These are phyloP conservation scores for Drosophila parabipectinata DNA, from an alignment of 1,140 invertebrate species.

Conservation along the genomic window DNA sequence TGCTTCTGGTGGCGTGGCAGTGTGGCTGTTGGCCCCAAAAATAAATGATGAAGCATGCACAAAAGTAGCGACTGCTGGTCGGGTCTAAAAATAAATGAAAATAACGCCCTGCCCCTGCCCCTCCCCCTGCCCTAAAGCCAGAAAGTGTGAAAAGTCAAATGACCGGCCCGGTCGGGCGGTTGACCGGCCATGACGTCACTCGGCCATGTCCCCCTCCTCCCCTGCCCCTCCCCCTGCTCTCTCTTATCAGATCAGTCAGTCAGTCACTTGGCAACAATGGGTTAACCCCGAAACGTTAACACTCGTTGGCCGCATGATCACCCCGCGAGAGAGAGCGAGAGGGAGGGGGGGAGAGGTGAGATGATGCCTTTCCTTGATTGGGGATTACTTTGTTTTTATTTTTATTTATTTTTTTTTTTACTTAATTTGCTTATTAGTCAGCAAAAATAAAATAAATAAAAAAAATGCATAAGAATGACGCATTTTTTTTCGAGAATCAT, in stretches of 20 bases:
- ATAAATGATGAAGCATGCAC: conserved; percentile 71
- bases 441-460: background rate
- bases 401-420: background rate
- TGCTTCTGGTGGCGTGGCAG: conserved; percentile 23
- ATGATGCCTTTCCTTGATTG: conserved; percentile 2
- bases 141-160: conserved; percentile 28
- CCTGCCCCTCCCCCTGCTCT: no score
- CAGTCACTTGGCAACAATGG: conserved; percentile 42
- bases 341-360: no score
- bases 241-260: background rate
- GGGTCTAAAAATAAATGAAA: conserved; percentile 59
- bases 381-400: conserved; percentile 19
- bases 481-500: conserved; percentile 27
- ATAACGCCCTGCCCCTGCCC: background rate
- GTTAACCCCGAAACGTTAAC: conserved; percentile 22
- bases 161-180: background rate
- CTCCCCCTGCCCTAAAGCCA: conserved; percentile 11
- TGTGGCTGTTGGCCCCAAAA: conserved; percentile 51
- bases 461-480: conserved; percentile 30
- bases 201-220: no score
- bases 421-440: conserved; percentile 29
- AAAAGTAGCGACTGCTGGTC: conserved; percentile 46
- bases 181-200: conserved; percentile 52
- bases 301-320: conserved; percentile 31
- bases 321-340: no score